phyloP scores from a whole-genome alignment of 2,797 vertebrate genomes.

The Chrosomus eos region DNA sequence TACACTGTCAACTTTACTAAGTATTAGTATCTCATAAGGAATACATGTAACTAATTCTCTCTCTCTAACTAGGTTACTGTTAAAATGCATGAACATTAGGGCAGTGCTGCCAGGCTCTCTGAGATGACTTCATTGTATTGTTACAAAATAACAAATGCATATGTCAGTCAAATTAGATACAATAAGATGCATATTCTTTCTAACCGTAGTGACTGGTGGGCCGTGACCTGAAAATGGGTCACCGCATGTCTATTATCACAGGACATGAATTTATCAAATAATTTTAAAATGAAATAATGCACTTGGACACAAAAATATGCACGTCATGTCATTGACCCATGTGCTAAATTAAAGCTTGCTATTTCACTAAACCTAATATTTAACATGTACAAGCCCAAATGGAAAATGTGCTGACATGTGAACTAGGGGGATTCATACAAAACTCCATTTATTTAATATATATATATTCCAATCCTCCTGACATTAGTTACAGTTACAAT shows the following conservation, averaged over 20 bases:
- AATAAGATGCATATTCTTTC: background rate
- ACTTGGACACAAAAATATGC: too few species aligned
- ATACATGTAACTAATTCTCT: background rate
- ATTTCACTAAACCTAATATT: background rate
- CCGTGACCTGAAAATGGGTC: background rate
- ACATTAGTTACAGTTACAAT: too few species aligned
- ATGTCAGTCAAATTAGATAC: background rate
- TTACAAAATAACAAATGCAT: background rate
- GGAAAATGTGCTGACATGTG: background rate
- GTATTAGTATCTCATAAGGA: background rate
- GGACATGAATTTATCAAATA: too few species aligned
- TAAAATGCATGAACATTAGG: background rate
- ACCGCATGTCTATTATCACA: background rate
- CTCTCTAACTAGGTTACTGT: background rate
- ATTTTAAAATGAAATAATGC: too few species aligned
- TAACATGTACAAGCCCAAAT: background rate
- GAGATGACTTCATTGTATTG: background rate
- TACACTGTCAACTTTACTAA: too few species aligned
- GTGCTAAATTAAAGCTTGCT: background rate
- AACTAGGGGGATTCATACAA: too few species aligned
- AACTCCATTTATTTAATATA: too few species aligned
- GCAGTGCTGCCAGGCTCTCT: background rate
- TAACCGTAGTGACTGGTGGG: background rate
- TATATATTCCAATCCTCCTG: too few species aligned
- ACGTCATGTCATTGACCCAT: too few species aligned